A percentile compares a stretch with the other conserved stretches of the same genome.
phyloP scores from a whole-genome alignment of 2,888 invertebrate genomes.

The Hirtodrosophila duncani region DNA sequence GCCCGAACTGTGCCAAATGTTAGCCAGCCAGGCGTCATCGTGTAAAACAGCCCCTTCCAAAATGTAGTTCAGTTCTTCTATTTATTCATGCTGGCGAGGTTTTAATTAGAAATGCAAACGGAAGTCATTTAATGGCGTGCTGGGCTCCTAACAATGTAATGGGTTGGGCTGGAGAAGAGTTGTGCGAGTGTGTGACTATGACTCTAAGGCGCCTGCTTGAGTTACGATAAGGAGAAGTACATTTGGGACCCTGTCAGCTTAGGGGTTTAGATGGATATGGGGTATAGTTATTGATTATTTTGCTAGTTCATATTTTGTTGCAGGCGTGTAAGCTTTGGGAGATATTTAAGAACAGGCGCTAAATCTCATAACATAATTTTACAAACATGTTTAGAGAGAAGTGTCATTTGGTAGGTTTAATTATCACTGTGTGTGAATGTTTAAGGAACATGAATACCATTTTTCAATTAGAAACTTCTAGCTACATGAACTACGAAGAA shows the following conservation, averaged over 20 bases:
- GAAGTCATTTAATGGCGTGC: slow-evolving; percentile 49
- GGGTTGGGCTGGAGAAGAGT: slow-evolving; percentile 3
- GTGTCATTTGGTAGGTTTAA: too few species aligned
- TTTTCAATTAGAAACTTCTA: too few species aligned
- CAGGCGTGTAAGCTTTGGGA: too few species aligned
- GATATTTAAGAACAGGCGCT: too few species aligned
- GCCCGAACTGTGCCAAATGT: slow-evolving; percentile 1
- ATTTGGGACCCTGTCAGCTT: too few species aligned
- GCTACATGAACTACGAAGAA: too few species aligned
- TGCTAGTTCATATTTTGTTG: neutral
- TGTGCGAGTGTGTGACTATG: too few species aligned
- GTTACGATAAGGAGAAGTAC: slow-evolving; percentile 7
- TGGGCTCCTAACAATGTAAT: slow-evolving; percentile 20
- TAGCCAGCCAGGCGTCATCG: neutral
- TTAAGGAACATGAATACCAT: too few species aligned
- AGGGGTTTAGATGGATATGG: neutral
- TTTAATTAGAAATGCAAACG: slow-evolving; percentile 55
- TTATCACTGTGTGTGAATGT: too few species aligned
- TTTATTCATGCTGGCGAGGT: slow-evolving; percentile 2
- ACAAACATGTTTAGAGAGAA: too few species aligned
- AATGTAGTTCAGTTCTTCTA: slow-evolving; percentile 18
- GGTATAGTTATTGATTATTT: neutral
- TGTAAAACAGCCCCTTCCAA: too few species aligned
- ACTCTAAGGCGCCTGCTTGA: neutral
- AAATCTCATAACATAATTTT: too few species aligned